Conservation (phyloP, 2,113 vertebrate species). For the Helogale parvula region DNA sequence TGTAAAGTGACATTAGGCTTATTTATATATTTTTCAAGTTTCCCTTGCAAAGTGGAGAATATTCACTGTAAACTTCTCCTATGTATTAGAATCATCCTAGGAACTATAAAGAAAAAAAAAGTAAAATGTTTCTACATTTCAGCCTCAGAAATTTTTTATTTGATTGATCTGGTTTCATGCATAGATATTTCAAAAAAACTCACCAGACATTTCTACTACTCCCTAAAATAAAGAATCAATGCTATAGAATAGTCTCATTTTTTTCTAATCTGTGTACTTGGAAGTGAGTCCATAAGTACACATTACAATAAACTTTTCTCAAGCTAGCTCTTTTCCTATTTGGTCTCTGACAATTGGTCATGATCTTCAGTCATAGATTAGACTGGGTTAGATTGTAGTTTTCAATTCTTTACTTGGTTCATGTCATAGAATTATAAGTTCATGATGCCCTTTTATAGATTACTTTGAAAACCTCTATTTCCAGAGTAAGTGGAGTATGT, state of each 20-base stretch:
- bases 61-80: background rate
- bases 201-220: background rate
- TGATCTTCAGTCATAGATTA: background rate
- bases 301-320: background rate
- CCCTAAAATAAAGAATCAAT: background rate
- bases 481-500: background rate
- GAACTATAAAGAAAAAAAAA: background rate
- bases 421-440: background rate
- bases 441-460: background rate
- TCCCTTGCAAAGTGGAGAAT: background rate
- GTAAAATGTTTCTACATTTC: background rate
- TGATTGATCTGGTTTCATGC: background rate
- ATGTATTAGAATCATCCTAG: background rate
- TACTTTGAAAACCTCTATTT: slow-evolving; percentile 20
- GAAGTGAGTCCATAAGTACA: background rate
- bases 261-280: background rate
- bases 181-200: background rate
- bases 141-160: background rate
- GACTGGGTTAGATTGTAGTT: background rate
- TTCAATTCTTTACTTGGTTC: background rate
- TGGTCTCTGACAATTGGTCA: background rate
- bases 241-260: background rate
- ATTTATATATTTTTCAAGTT: background rate
- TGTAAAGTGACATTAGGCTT: background rate
- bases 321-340: background rate